Conservation (phyloP, 2,888 invertebrate genomes). For the Hylaea fasciaria region DNA sequence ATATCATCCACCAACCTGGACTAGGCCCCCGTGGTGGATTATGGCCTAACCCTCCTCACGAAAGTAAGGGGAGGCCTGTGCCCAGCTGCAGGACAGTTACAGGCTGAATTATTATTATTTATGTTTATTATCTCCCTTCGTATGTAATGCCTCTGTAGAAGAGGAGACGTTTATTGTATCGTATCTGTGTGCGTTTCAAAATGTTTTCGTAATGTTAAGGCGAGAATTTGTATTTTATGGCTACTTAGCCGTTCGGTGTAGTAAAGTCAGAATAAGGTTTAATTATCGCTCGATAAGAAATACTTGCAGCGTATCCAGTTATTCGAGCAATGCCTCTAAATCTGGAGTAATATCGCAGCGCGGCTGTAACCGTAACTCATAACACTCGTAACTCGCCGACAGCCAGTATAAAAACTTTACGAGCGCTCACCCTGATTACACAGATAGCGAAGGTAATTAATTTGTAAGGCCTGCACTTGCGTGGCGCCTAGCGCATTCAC, state of each 20-base stretch:
- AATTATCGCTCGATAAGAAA: background rate
- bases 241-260: background rate
- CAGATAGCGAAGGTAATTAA: slow-evolving; percentile 16
- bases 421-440: slow-evolving; percentile 12
- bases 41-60: no score
- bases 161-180: no score
- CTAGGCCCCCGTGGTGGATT: no score
- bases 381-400: slow-evolving; percentile 1
- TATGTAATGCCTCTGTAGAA: no score
- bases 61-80: no score
- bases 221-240: background rate
- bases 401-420: slow-evolving; percentile 21
- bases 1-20: no score
- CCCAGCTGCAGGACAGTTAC: no score
- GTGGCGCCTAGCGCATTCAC: background rate
- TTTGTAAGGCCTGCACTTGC: slow-evolving; percentile 8
- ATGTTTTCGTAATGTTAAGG: no score
- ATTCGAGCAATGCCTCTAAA: background rate
- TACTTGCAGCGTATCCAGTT: slow-evolving; percentile 1
- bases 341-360: slow-evolving; percentile 5
- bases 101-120: no score
- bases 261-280: background rate
- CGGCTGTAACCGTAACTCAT: slow-evolving; percentile 6
- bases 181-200: no score
- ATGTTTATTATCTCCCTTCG: no score